These are phyloP conservation scores for Chromis chromis DNA, from an alignment of 2,797 vertebrate species.

Conservation along the genomic window DNA sequence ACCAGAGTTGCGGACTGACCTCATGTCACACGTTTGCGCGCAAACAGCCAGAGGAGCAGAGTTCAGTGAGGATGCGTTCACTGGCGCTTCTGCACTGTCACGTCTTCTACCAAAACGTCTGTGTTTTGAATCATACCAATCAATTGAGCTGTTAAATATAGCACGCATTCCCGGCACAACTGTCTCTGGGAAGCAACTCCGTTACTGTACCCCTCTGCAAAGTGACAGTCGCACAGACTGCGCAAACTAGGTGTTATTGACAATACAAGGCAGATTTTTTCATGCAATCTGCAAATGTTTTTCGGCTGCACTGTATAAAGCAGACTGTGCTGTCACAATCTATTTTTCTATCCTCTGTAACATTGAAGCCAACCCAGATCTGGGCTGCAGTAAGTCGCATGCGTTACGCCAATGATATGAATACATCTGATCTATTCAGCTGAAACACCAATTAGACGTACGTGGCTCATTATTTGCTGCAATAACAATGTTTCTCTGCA, in stretches of 20 bases:
- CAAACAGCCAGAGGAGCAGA: conserved; percentile 3
- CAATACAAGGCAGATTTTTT: conserved; percentile 5
- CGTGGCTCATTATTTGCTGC: conserved; percentile 11
- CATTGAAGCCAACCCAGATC: background rate
- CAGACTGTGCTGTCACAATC: background rate
- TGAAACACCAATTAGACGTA: conserved; percentile 3
- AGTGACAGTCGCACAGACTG: conserved; percentile 19
- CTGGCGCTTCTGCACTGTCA: conserved; percentile 23
- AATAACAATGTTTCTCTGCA: conserved; percentile 20
- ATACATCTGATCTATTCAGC: background rate
- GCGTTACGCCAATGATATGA: background rate
- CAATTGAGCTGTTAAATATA: conserved; percentile 57
- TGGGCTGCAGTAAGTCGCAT: background rate
- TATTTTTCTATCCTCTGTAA: background rate
- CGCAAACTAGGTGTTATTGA: conserved; percentile 9
- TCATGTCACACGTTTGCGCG: background rate
- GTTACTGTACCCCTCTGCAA: conserved; percentile 30
- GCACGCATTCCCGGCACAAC: conserved; percentile 43
- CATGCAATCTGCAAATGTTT: background rate
- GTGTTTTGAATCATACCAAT: conserved; percentile 49
- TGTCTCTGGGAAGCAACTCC: conserved; percentile 41
- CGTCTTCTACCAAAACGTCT: conserved; percentile 28
- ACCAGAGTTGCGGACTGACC: background rate
- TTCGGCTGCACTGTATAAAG: background rate
- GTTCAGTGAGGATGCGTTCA: conserved; percentile 17